Evolutionary conservation across 2,797 vertebrate genomes (phyloP), one percentile per base, ranked within the genome.

Genomic region (Clarias pachynema): DNA sequence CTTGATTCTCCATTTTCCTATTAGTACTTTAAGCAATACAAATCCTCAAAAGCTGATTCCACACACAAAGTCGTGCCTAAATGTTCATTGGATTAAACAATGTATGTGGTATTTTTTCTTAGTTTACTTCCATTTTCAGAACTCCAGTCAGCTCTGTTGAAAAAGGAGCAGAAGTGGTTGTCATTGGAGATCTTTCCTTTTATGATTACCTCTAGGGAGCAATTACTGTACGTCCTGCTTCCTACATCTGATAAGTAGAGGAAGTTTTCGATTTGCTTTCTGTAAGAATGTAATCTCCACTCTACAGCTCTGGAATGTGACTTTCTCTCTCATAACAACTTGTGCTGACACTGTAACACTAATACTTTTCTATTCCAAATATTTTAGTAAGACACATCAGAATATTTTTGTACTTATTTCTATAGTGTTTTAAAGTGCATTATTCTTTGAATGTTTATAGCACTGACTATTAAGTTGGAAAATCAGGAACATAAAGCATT

Each of bases 151-250:
- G 70, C 26, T 40, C 70, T 49, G 34, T 31, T 31, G 8, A 40
- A 70, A 5, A 20, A 0, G 1, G 14, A 40, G 12, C 5, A 49
- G 24, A 18, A 26, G 70, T 73, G 70, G 40, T 14, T 29, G 6
- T 74, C 29, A 74, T 40, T 49, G 37, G 40, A 49, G 7, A 57
- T 56, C n/a, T 56, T 74, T 18, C 26, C 40, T 53, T 29, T 74
- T 4, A 70, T 75, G 18, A 59, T n/a, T 18, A 2, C 3, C 0
- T 31, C 88, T 87, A 88, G 78, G 88, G 56, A n/a, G 22, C 10
- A 15, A 29, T 75, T 37, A 37, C 2, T 34, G 34, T 12, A 9
- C 24, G 8, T 16, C 26, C 34, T 74, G 60, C 24, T 37, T 82
- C 57, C 80, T 53, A 53, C 2, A 83, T 81, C 4, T 72, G 40